phyloP scores from a whole-genome alignment of 2,113 vertebrate genomes.

The Brienomyrus brachyistius region DNA sequence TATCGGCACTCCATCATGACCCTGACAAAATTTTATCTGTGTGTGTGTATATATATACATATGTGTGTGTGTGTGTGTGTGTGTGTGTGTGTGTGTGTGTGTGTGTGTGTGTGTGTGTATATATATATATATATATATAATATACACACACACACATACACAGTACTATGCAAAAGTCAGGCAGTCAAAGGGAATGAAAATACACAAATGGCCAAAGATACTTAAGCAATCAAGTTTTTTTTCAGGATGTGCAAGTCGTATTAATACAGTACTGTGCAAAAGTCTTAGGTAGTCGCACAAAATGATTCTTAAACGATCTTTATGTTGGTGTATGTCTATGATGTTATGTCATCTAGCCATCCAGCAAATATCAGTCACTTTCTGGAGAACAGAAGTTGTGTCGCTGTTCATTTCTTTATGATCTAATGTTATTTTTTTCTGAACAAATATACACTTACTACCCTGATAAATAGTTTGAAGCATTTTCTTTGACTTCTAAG shows the following conservation, averaged over 20 bases:
- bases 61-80: background rate
- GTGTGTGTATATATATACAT: background rate
- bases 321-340: background rate
- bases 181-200: background rate
- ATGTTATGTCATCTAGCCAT: background rate
- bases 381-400: background rate
- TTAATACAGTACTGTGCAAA: too few species aligned
- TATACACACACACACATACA: background rate
- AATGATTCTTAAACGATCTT: too few species aligned
- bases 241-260: background rate
- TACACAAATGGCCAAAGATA: background rate
- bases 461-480: background rate
- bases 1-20: background rate
- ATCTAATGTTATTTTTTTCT: background rate
- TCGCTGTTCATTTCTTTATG: background rate
- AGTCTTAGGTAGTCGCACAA: too few species aligned
- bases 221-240: background rate
- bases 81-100: background rate
- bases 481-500: background rate
- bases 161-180: background rate
- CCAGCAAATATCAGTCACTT: background rate
- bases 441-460: background rate
- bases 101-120: too few species aligned
- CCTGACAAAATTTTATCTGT: background rate
- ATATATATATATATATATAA: too few species aligned